A percentile compares a stretch with the other conserved stretches of the same genome.
These are phyloP conservation scores for Hyalella azteca DNA, from an alignment of 2,888 invertebrate species.

Conservation along the genomic window DNA sequence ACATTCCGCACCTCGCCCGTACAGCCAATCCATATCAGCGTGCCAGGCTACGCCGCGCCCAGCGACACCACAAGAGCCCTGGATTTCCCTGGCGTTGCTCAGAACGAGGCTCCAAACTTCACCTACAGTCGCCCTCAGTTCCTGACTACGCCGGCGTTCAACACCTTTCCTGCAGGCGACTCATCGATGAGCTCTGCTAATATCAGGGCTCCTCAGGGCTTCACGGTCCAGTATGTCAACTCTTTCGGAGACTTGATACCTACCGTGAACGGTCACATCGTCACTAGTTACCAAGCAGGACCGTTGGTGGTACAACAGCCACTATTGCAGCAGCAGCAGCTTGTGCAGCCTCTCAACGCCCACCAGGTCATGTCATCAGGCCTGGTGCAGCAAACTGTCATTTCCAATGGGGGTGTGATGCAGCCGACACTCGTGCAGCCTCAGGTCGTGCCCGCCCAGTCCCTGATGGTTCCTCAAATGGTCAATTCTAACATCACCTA, in stretches of 20 bases:
- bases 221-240: constrained; percentile 15
- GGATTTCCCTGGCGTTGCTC: background rate
- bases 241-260: background rate
- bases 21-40: constrained; percentile 30
- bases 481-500: constrained; percentile 57
- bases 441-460: constrained; percentile 41
- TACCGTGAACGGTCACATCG: constrained; percentile 6
- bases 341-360: constrained; percentile 35
- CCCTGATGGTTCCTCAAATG: constrained; percentile 52
- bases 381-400: constrained; percentile 44
- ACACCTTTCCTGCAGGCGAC: background rate
- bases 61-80: background rate
- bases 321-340: constrained; percentile 35
- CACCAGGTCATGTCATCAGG: constrained; percentile 49
- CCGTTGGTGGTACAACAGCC: constrained; percentile 7
- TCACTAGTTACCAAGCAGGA: constrained; percentile 36
- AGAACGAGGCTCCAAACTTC: background rate
- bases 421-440: constrained; percentile 53
- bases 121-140: background rate
- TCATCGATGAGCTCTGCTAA: constrained; percentile 44
- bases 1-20: background rate
- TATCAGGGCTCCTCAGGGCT: constrained; percentile 48
- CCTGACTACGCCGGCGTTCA: background rate
- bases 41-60: background rate
- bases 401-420: background rate